These are phyloP conservation scores for Propithecus perrieri DNA, from an alignment of 2,797 vertebrate genomes.

Conservation along the genomic window DNA sequence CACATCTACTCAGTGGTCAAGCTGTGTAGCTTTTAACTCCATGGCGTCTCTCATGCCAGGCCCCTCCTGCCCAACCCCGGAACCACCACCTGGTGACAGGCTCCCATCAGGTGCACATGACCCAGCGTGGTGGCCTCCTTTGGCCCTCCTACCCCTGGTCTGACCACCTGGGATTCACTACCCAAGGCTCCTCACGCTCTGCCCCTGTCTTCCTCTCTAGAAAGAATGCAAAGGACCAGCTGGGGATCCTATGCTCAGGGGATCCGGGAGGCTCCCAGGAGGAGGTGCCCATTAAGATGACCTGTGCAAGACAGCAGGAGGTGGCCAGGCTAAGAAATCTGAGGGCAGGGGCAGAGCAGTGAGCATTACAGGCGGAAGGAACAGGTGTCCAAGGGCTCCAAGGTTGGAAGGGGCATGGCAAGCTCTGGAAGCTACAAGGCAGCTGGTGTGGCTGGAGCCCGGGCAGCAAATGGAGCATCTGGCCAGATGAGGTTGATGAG, in stretches of 20 bases:
- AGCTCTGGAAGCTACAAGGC: neutral
- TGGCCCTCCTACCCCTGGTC: neutral
- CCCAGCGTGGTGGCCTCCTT: neutral
- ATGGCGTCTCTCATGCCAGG: accelerated
- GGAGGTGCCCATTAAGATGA: no score
- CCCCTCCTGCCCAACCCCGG: neutral
- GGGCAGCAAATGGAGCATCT: neutral
- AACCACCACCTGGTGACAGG: neutral
- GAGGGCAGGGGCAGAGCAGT: neutral
- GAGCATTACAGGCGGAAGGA: neutral
- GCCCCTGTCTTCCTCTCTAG: neutral
- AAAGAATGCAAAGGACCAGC: neutral
- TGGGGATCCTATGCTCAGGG: neutral
- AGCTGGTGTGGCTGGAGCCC: neutral
- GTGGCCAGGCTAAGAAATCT: neutral
- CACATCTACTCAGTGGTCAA: neutral
- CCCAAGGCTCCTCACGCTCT: neutral
- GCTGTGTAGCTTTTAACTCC: neutral
- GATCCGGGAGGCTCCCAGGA: neutral
- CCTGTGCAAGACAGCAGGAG: neutral
- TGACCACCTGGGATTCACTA: neutral
- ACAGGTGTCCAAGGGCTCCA: neutral
- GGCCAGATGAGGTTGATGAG: neutral
- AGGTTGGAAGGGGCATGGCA: neutral
- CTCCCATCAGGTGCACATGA: neutral